Evolutionary conservation across 2,888 invertebrate genomes (phyloP).

Genomic region (Amblyjoppa proteus): DNA sequence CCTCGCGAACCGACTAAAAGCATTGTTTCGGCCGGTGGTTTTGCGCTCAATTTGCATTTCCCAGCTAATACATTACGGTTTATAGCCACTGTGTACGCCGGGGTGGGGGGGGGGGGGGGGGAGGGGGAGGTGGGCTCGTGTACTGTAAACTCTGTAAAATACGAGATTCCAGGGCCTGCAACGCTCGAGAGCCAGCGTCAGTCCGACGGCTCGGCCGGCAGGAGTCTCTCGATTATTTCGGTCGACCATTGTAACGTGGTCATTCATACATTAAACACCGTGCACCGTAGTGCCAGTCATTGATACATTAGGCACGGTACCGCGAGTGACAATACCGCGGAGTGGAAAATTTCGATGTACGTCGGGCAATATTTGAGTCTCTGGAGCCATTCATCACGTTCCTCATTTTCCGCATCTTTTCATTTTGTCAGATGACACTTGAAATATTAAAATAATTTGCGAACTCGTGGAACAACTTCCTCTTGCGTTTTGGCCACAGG

Average conservation of each 20-base stretch:
- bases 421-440: neutral
- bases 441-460: neutral
- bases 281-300: slow-evolving; percentile 2
- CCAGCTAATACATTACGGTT: slow-evolving; percentile 82
- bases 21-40: slow-evolving; percentile 82
- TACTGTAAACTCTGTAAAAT: slow-evolving; percentile 80
- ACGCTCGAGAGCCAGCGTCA: slow-evolving; percentile 40
- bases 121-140: slow-evolving; percentile 66
- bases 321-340: neutral
- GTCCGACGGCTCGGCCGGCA: slow-evolving; percentile 21
- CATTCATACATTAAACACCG: slow-evolving; percentile 1
- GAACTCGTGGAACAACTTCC: neutral
- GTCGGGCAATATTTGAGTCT: neutral
- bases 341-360: neutral
- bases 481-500: neutral
- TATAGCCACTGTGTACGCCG: slow-evolving; percentile 73
- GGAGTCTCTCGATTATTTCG: slow-evolving; percentile 28
- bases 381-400: neutral
- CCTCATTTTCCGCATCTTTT: neutral
- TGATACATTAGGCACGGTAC: neutral
- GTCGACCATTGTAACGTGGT: neutral
- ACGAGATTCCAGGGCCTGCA: slow-evolving; percentile 69
- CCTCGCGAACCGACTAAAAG: slow-evolving; percentile 77
- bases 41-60: slow-evolving; percentile 82
- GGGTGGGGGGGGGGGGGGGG: slow-evolving; percentile 48